Percentiles rank a stretch among this genome's conserved stretches.
Evolutionary conservation across 2,888 invertebrate species (phyloP).

Genomic region (Noctuana brunneofusca): DNA sequence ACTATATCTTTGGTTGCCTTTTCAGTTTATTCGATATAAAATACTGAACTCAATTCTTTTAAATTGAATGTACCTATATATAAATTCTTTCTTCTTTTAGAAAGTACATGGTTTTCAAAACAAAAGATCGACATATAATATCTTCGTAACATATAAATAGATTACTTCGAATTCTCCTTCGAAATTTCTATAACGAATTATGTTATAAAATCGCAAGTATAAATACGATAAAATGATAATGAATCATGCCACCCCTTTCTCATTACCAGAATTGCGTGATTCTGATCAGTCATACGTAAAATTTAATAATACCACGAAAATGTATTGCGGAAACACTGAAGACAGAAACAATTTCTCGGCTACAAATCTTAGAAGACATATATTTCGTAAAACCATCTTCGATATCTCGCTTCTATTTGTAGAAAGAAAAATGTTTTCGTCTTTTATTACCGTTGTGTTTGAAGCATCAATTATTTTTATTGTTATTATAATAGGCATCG

Average conservation of each 20-base stretch:
- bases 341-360: slow-evolving; percentile 59
- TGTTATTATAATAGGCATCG: slow-evolving; percentile 11
- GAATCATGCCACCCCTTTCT: slow-evolving; percentile 35
- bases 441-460: slow-evolving; percentile 49
- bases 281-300: slow-evolving; percentile 49
- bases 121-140: no score
- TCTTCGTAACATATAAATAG: no score
- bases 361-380: slow-evolving; percentile 61
- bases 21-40: slow-evolving; percentile 50
- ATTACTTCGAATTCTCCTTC: background rate
- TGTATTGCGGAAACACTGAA: slow-evolving; percentile 46
- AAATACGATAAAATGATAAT: slow-evolving; percentile 9
- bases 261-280: slow-evolving; percentile 40
- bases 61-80: slow-evolving; percentile 28
- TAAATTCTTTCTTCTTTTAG: background rate
- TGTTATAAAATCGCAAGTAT: background rate
- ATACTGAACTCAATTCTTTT: slow-evolving; percentile 31
- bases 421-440: slow-evolving; percentile 52
- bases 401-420: slow-evolving; percentile 55
- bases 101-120: background rate
- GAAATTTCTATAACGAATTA: background rate
- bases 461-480: slow-evolving; percentile 53
- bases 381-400: slow-evolving; percentile 55
- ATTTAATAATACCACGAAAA: slow-evolving; percentile 54
- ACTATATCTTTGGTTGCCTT: slow-evolving; percentile 55